Base-by-base conservation (phyloP, 2,888 invertebrate genomes). In the Opisthograptis luteolata region DNA sequence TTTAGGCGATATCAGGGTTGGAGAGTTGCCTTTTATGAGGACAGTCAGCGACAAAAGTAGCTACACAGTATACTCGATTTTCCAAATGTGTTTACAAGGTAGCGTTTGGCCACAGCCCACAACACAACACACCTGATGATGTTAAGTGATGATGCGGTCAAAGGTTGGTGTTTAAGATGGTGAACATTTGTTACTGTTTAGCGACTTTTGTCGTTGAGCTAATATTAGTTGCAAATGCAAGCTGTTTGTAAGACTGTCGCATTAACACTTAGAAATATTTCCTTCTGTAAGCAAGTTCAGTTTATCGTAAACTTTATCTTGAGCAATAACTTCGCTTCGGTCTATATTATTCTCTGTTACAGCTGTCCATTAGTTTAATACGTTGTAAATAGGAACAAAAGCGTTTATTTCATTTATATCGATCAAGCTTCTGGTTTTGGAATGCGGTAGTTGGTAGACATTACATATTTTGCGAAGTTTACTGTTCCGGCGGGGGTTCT, bases 281-380 rank as follows among this genome's bases (percentile, higher is more conserved):
- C 22, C 24, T 31, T 32, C 39, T 24, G 39, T 53, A 32, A 0
- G 32, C 27, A 20, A 46, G 13, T 45, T 41, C 44, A 34, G 19
- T 41, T 49, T 55, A 56, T 59, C 59, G 39, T 31, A 39, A 39
- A 31, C 34, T 54, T 51, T 56, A 59, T 60, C 54, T 52, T 12
- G 8, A 32, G 22, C 52, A 44, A 60, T 56, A 52, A 52, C 32
- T 55, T 49, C 37, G 37, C 49, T 47, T 40, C 28, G 43, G 32
- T 31, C 43, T 34, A 22, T 48, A 48, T 54, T 49, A 55, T 52
- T 46, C 35, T 27, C 30, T 10, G 27, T 44, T 47, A 46, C 52
- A 47, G 31, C 54, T 49, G 39, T 55, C 49, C 45, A 45, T 50
- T 55, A 40, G 47, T 56, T 54, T 55, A 46, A 52, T 51, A 43